Percentiles rank a stretch among this genome's conserved stretches.
These are phyloP conservation scores for Nannobrachium achirus DNA, from an alignment of 2,113 vertebrate genomes.

Conservation along the genomic window DNA sequence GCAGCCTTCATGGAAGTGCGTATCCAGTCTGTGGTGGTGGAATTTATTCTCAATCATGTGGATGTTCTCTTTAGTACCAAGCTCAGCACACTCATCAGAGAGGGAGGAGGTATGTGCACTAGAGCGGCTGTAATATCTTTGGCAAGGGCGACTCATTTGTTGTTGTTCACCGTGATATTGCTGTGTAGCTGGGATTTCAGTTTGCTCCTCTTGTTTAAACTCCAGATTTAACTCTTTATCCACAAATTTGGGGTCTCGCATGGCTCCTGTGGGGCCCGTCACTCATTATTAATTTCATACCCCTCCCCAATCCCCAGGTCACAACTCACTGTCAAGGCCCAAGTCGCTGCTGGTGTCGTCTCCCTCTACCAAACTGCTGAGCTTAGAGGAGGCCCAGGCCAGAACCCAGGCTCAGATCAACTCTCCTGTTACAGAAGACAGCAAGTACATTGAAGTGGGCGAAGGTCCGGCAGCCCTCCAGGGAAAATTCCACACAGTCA, in stretches of 20 bases:
- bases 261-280: too few relatives aligned
- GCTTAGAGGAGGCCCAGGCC: conserved; percentile 94
- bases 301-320: conserved; percentile 69
- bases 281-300: neutral
- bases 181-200: too few relatives aligned
- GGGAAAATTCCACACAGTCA: conserved; percentile 97
- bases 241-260: too few relatives aligned
- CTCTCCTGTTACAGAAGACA: conserved; percentile 93
- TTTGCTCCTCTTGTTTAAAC: too few relatives aligned
- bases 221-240: too few relatives aligned
- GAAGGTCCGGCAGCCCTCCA: conserved; percentile 96
- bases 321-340: conserved; percentile 91
- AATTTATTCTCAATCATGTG: conserved; percentile 96
- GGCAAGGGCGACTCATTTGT: too few relatives aligned
- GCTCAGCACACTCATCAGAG: conserved; percentile 91
- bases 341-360: conserved; percentile 96
- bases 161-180: too few relatives aligned
- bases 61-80: conserved; percentile 97
- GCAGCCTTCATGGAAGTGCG: conserved; percentile 98
- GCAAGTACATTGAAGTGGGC: conserved; percentile 97
- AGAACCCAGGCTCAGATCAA: conserved; percentile 94
- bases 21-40: conserved; percentile 97
- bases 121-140: neutral
- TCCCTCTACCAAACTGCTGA: conserved; percentile 94
- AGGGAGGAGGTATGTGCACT: conserved; percentile 86